Percentiles rank a stretch among this genome's conserved stretches.
These are phyloP conservation scores for Sebastes paucispinis DNA, from an alignment of 2,797 vertebrate species.

Conservation along the genomic window DNA sequence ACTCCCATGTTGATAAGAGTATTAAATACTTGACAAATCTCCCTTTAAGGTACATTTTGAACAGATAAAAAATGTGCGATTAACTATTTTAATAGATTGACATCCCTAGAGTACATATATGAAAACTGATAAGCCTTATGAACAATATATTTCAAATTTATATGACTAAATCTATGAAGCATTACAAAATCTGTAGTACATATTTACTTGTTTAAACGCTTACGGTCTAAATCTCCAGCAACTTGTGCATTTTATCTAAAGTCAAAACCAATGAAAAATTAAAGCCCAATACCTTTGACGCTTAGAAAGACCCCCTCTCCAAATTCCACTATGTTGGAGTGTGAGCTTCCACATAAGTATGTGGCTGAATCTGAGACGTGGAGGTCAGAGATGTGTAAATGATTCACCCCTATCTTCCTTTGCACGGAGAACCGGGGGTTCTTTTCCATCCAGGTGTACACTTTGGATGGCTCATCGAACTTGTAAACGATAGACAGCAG, in stretches of 20 bases:
- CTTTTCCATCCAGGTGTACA: conserved; percentile 28
- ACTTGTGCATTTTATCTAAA: background rate
- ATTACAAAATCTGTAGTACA: background rate
- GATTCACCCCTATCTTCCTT: conserved; percentile 28
- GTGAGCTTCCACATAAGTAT: conserved; percentile 72
- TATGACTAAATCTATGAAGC: background rate
- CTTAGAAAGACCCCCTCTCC: conserved; percentile 61
- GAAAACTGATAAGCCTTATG: background rate
- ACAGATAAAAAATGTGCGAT: too few species aligned
- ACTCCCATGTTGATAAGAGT: too few species aligned
- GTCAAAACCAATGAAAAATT: background rate
- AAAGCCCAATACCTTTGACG: conserved; percentile 61
- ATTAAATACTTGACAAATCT: too few species aligned
- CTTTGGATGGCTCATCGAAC: conserved; percentile 9
- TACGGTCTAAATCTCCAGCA: background rate
- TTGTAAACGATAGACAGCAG: conserved; percentile 64
- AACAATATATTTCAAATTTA: background rate
- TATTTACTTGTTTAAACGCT: background rate
- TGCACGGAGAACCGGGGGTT: conserved; percentile 53
- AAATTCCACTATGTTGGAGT: conserved; percentile 68
- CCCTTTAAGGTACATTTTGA: too few species aligned
- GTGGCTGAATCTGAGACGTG: conserved; percentile 61
- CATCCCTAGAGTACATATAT: background rate
- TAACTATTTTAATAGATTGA: too few species aligned
- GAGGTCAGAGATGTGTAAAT: conserved; percentile 60